phyloP scores from a whole-genome alignment of 2,888 invertebrate genomes.

The Patella pellucida region DNA sequence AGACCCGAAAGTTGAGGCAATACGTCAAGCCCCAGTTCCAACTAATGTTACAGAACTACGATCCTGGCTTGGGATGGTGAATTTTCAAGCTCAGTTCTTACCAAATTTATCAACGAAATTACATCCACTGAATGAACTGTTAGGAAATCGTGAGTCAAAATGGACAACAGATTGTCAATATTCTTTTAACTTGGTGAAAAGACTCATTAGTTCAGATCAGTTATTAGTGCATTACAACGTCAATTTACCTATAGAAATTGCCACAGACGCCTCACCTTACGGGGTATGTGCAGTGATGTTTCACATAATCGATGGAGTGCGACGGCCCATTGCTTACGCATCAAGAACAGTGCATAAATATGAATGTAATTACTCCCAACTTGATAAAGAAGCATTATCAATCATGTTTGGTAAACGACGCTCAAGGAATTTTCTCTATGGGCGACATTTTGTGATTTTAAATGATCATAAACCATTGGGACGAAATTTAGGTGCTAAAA shows the following conservation, averaged over 20 bases:
- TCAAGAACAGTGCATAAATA: not conserved
- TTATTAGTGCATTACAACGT: constrained; percentile 28
- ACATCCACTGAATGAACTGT: constrained; percentile 24
- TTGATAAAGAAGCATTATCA: constrained; percentile 9
- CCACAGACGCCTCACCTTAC: constrained; percentile 26
- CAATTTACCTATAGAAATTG: constrained; percentile 12
- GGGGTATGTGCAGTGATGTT: constrained; percentile 31
- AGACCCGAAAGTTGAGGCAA: constrained; percentile 30
- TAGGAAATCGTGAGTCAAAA: constrained; percentile 14
- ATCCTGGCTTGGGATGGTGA: constrained; percentile 32
- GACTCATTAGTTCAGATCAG: constrained; percentile 15
- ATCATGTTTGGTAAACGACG: constrained; percentile 16
- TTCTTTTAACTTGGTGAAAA: constrained; percentile 5
- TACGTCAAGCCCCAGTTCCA: constrained; percentile 23
- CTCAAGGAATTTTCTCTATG: not conserved
- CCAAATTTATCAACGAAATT: constrained; percentile 22
- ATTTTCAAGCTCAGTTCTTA: constrained; percentile 30
- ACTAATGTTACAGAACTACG: constrained; percentile 22
- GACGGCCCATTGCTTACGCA: constrained; percentile 63
- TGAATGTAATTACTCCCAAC: constrained; percentile 41
- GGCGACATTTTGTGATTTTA: not conserved
- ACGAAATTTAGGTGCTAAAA: not conserved
- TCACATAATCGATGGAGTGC: constrained; percentile 31
- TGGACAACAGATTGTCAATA: constrained; percentile 18
- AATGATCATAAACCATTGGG: constrained; percentile 4